Percentiles rank a stretch among this genome's conserved stretches.
These are phyloP conservation scores for Rapana venosa DNA, from an alignment of 2,888 invertebrate species.

Conservation along the genomic window DNA sequence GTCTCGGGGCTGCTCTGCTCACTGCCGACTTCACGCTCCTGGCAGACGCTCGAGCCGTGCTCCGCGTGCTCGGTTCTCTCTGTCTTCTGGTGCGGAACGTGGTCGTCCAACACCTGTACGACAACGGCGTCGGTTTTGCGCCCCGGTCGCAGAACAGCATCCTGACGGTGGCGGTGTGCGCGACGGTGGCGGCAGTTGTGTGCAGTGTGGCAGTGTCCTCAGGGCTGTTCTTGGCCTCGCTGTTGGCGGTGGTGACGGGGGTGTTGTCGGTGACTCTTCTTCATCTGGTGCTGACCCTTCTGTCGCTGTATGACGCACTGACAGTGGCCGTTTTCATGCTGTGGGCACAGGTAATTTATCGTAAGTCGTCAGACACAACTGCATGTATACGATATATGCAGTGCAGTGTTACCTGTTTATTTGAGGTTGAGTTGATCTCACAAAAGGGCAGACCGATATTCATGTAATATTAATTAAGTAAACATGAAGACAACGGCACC, in stretches of 20 bases:
- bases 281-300: slow-evolving; percentile 8
- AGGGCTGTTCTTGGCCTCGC: slow-evolving; percentile 47
- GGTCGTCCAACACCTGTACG: slow-evolving; percentile 52
- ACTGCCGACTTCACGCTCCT: slow-evolving; percentile 45
- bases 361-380: too few species aligned
- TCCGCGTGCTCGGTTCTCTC: slow-evolving; percentile 51
- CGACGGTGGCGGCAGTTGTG: slow-evolving; percentile 42
- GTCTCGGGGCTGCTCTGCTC: slow-evolving; percentile 48
- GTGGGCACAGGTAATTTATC: slow-evolving; percentile 30
- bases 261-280: slow-evolving; percentile 45
- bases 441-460: too few species aligned
- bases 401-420: too few species aligned
- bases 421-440: too few species aligned
- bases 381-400: too few species aligned
- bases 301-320: slow-evolving; percentile 32
- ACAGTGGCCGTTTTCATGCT: slow-evolving; percentile 38
- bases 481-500: too few species aligned
- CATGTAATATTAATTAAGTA: too few species aligned
- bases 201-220: slow-evolving; percentile 44
- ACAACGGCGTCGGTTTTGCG: slow-evolving; percentile 46
- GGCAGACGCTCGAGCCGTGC: slow-evolving; percentile 49
- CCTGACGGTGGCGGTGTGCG: slow-evolving; percentile 33
- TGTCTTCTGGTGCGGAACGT: slow-evolving; percentile 54
- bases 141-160: slow-evolving; percentile 42
- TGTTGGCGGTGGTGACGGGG: slow-evolving; percentile 49